phyloP scores from a whole-genome alignment of 92 coral and sea anemone species.

The Zoanthus sociatus region DNA sequence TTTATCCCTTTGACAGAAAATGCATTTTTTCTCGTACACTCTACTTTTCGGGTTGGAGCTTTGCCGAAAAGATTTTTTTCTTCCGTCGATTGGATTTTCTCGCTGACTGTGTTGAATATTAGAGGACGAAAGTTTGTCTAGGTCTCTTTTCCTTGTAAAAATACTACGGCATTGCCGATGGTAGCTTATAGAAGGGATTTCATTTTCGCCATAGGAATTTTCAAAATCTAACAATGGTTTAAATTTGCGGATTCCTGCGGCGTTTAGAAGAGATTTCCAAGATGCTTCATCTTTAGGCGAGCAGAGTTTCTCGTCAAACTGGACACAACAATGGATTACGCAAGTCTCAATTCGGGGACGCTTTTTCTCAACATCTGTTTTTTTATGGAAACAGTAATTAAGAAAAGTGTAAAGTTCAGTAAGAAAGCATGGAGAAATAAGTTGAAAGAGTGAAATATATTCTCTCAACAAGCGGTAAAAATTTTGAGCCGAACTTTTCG shows the following conservation, averaged over 20 bases:
- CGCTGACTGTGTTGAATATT: constrained; percentile 19
- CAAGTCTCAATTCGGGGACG: constrained; percentile 19
- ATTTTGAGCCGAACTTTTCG: constrained; percentile 42
- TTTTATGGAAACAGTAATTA: constrained; percentile 8
- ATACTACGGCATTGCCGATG: constrained; percentile 67
- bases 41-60: constrained; percentile 41
- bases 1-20: too few species aligned
- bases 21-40: constrained; percentile 57
- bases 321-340: constrained; percentile 8
- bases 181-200: constrained; percentile 51
- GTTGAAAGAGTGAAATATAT: constrained; percentile 25
- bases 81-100: constrained; percentile 3
- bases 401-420: constrained; percentile 15
- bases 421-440: constrained; percentile 17
- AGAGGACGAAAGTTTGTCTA: constrained; percentile 44
- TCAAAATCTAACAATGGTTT: constrained; percentile 3
- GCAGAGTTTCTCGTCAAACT: constrained; percentile 16
- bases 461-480: constrained; percentile 34
- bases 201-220: constrained; percentile 11
- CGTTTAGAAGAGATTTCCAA: constrained; percentile 24
- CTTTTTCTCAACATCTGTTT: constrained; percentile 16
- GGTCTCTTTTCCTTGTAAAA: constrained; percentile 66
- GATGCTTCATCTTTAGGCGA: constrained; percentile 8
- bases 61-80: constrained; percentile 56
- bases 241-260: background rate